Percentiles rank a stretch among this genome's conserved stretches.
phyloP scores from a whole-genome alignment of 2,113 vertebrate species.

The Nettapus auritus region DNA sequence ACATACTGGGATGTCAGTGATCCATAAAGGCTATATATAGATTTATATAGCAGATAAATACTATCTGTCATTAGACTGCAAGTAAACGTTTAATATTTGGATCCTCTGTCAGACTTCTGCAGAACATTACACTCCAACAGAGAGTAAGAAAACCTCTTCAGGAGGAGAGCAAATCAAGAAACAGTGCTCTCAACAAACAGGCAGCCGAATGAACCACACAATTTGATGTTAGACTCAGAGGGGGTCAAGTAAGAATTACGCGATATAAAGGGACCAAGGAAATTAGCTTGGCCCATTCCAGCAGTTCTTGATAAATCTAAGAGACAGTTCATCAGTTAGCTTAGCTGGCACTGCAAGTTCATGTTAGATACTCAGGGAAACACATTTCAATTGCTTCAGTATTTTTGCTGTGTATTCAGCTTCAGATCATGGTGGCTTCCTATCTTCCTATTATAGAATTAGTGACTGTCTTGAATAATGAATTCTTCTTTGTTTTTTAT shows the following conservation, averaged over 20 bases:
- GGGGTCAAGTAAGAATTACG: not conserved
- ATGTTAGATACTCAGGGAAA: not conserved
- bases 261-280: not conserved
- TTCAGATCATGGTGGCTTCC: not conserved
- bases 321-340: not conserved
- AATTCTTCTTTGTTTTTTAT: not conserved
- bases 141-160: not conserved
- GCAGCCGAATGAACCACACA: not conserved
- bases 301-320: not conserved
- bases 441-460: not conserved
- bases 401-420: not conserved
- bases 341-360: not conserved
- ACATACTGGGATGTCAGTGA: slow-evolving; percentile 33
- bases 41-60: slow-evolving; percentile 43
- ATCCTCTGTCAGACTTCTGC: slow-evolving; percentile 32
- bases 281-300: not conserved
- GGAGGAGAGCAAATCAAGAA: not conserved
- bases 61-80: not conserved
- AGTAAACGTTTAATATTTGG: slow-evolving; percentile 29
- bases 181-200: not conserved
- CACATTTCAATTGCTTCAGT: not conserved
- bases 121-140: slow-evolving; percentile 33
- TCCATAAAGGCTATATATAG: slow-evolving; percentile 47
- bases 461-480: not conserved
- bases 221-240: not conserved